phyloP scores from a whole-genome alignment of 2,113 vertebrate genomes.

The Tamias sibiricus region DNA sequence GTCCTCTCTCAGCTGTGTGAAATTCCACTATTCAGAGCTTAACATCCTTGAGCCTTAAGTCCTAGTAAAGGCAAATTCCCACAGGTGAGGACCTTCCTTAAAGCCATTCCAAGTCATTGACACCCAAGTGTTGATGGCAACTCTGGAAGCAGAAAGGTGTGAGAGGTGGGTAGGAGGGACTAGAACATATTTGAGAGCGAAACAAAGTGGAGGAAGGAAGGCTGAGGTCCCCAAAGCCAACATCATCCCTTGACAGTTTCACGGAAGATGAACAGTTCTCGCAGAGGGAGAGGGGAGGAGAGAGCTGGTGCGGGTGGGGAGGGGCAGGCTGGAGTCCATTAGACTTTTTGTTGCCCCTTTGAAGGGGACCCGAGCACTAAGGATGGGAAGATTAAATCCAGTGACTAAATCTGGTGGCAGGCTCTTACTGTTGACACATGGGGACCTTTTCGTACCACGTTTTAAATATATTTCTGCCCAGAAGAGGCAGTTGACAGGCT shows the following conservation, averaged over 20 bases:
- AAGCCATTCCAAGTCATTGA: background rate
- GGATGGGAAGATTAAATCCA: constrained; percentile 37
- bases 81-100: background rate
- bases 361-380: background rate
- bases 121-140: background rate
- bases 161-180: background rate
- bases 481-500: constrained; percentile 28
- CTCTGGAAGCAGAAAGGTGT: background rate
- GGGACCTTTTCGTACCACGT: constrained; percentile 46
- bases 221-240: background rate
- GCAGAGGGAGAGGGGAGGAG: background rate
- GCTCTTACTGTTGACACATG: background rate
- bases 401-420: background rate
- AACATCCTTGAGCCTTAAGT: background rate
- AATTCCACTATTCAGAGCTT: background rate
- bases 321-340: constrained; percentile 50
- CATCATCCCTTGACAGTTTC: accelerated
- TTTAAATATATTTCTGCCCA: constrained; percentile 68
- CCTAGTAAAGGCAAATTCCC: background rate
- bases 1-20: background rate
- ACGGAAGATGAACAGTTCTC: background rate
- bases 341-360: constrained; percentile 7
- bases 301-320: background rate
- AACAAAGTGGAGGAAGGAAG: background rate
- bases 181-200: background rate